Conservation (phyloP, 2,888 invertebrate species). For the Drosophila dives region DNA sequence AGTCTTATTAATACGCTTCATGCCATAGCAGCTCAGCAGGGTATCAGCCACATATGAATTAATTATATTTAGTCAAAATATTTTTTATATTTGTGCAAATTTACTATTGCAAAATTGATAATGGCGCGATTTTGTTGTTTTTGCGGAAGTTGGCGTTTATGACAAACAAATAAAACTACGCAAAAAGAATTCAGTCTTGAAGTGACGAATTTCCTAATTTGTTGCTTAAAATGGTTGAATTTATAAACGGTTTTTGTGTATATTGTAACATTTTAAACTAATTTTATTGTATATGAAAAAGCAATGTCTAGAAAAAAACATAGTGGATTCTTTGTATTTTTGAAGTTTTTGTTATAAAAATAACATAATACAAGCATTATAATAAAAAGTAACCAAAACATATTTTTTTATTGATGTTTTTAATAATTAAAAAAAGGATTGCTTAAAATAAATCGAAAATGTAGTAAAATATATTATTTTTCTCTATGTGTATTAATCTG, state of each 20-base stretch:
- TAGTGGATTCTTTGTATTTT: not conserved
- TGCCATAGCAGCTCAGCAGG: constrained; percentile 21
- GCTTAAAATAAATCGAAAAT: not conserved
- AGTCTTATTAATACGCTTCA: constrained; percentile 54
- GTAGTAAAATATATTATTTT: not conserved
- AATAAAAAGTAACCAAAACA: not conserved
- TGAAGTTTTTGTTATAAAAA: not conserved
- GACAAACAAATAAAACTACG: not conserved
- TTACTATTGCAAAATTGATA: constrained; percentile 22
- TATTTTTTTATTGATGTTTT: not conserved
- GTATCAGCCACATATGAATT: constrained; percentile 38
- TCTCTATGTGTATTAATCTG: not conserved
- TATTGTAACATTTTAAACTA: not conserved
- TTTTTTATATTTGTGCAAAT: constrained; percentile 40
- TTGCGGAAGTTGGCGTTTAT: constrained; percentile 4
- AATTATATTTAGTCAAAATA: constrained; percentile 37
- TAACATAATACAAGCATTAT: not conserved
- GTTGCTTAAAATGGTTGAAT: not conserved
- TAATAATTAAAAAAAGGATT: too few relatives aligned
- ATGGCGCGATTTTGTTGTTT: constrained; percentile 6
- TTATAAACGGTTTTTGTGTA: not conserved
- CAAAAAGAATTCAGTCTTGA: not conserved
- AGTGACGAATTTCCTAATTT: constrained; percentile 10
- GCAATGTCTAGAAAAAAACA: not conserved
- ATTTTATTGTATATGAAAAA: not conserved